A percentile compares a stretch with the other conserved stretches of the same genome.
phyloP scores from a whole-genome alignment of 2,888 invertebrate species.

The Dyspetes luteomarginatus region DNA sequence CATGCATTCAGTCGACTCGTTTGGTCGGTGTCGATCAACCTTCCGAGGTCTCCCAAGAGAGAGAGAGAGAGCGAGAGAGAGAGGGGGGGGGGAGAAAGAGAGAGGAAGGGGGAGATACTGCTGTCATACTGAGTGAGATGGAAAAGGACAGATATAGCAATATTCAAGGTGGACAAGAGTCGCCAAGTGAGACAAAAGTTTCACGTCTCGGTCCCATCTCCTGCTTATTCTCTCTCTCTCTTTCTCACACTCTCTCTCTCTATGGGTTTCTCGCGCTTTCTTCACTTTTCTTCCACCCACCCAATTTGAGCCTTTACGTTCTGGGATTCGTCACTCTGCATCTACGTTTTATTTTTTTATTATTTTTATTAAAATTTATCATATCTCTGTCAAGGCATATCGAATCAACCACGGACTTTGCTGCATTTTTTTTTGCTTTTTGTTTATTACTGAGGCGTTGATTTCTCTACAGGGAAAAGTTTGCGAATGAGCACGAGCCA shows the following conservation, averaged over 20 bases:
- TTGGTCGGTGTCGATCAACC: constrained; percentile 83
- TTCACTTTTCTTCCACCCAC: no score
- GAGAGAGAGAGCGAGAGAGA: no score
- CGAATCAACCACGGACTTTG: not conserved
- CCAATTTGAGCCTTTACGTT: constrained; percentile 32
- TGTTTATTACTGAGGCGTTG: not conserved
- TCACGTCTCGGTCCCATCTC: constrained; percentile 32
- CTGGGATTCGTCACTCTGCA: constrained; percentile 48
- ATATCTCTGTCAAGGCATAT: not conserved
- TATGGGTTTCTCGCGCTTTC: not conserved
- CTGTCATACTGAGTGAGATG: constrained; percentile 1
- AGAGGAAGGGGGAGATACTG: no score
- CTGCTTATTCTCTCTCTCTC: constrained; percentile 31
- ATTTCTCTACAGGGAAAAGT: no score
- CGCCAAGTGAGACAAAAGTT: constrained; percentile 75
- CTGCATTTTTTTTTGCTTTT: not conserved
- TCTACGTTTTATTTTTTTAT: constrained; percentile 60
- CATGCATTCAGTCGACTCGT: constrained; percentile 78
- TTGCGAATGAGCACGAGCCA: no score
- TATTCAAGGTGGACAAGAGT: constrained; percentile 77
- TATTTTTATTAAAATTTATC: not conserved
- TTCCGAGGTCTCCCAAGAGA: constrained; percentile 75
- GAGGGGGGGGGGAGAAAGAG: no score
- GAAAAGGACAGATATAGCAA: constrained; percentile 69
- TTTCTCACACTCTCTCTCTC: constrained; percentile 45